A percentile compares a stretch with the other conserved stretches of the same genome.
Conservation (phyloP, 2,888 invertebrate genomes). For the Hofmannophila pseudospretella region DNA sequence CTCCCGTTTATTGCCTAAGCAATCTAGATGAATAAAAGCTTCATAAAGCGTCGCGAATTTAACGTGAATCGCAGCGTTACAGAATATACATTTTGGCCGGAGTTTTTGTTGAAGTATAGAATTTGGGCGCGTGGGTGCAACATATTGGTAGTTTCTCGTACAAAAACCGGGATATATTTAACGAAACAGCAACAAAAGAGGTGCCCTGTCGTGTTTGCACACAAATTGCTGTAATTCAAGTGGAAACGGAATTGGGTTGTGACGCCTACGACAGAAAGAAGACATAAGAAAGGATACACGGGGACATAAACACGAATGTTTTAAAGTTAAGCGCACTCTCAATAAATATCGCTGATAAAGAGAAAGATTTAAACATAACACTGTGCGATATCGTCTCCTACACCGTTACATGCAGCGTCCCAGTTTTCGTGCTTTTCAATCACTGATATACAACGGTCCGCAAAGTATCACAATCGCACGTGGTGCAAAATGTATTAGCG, state of each 20-base stretch:
- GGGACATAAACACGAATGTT: constrained; percentile 61
- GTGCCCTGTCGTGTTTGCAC: constrained; percentile 34
- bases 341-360: constrained; percentile 71
- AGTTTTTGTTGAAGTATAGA: constrained; percentile 52
- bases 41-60: constrained; percentile 50
- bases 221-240: constrained; percentile 49
- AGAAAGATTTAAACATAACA: constrained; percentile 54
- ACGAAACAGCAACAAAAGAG: constrained; percentile 43
- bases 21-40: constrained; percentile 68
- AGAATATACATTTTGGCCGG: constrained; percentile 43
- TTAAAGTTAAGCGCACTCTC: constrained; percentile 51
- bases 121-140: constrained; percentile 56
- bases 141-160: constrained; percentile 45
- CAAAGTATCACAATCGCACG: constrained; percentile 3
- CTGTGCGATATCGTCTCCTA: constrained; percentile 48
- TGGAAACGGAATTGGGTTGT: constrained; percentile 49
- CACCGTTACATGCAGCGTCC: constrained; percentile 41
- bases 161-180: constrained; percentile 30
- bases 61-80: constrained; percentile 52
- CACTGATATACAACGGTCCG: constrained; percentile 26
- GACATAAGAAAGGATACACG: constrained; percentile 46
- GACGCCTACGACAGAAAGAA: constrained; percentile 64
- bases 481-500: constrained; percentile 1
- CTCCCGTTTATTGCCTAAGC: constrained; percentile 57
- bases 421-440: constrained; percentile 38